These are phyloP conservation scores for Octodon degus DNA, from an alignment of 2,113 vertebrate species.

Conservation along the genomic window DNA sequence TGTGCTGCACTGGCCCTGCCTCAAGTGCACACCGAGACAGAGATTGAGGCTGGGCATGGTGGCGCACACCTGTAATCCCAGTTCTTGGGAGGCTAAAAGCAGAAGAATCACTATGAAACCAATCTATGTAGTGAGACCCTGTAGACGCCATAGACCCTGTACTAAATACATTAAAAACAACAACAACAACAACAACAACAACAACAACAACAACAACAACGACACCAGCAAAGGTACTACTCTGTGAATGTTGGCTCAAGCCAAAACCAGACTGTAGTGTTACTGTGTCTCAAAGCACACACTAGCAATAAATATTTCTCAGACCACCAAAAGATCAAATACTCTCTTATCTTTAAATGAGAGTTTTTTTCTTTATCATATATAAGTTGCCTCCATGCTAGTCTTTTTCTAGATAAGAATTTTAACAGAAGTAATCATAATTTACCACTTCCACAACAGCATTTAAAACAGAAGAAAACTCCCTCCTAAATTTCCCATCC, in stretches of 20 bases:
- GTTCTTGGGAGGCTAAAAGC: no score
- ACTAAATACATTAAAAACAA: no score
- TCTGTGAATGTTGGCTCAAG: neutral
- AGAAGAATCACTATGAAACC: no score
- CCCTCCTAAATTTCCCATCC: neutral
- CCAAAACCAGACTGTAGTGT: neutral
- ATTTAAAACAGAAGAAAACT: neutral
- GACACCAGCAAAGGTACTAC: neutral
- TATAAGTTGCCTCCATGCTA: neutral
- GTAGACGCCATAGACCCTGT: no score
- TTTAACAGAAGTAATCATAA: neutral
- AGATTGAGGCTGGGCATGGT: no score
- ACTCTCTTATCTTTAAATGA: neutral
- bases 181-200: neutral
- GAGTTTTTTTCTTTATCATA: neutral
- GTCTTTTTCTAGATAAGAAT: neutral
- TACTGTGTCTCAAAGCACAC: neutral
- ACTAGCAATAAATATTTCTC: neutral
- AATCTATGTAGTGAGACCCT: no score
- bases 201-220: neutral
- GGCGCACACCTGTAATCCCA: no score
- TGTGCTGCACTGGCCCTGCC: no score
- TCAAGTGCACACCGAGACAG: no score
- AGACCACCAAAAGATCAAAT: neutral
- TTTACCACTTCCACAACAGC: neutral